Evolutionary conservation across 2,113 vertebrate species (phyloP).

Genomic region (Eurypyga helias): DNA sequence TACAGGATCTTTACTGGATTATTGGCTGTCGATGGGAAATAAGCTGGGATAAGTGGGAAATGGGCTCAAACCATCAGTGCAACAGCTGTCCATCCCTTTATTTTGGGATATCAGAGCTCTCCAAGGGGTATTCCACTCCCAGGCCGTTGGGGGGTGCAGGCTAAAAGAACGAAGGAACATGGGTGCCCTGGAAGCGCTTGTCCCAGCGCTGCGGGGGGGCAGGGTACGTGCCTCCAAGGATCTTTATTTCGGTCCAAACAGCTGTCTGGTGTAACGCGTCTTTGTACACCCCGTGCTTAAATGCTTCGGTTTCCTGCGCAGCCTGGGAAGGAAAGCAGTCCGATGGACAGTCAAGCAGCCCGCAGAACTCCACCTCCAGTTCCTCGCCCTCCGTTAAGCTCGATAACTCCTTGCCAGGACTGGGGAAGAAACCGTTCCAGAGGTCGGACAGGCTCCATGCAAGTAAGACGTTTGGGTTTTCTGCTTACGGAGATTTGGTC

Average conservation of each 20-base stretch:
- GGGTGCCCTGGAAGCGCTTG: not conserved
- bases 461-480: constrained; percentile 74
- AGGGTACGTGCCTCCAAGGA: accelerated
- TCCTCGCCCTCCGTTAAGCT: constrained; percentile 80
- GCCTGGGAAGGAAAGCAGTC: constrained; percentile 83
- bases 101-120: not conserved
- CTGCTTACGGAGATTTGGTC: not conserved
- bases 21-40: accelerated
- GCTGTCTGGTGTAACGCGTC: not conserved
- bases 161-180: not conserved
- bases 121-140: accelerated
- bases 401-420: constrained; percentile 80
- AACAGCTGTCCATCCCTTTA: accelerated
- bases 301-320: not conserved
- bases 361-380: constrained; percentile 77
- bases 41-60: not conserved
- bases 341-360: constrained; percentile 74
- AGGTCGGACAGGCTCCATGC: constrained; percentile 88
- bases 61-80: accelerated
- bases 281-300: not conserved
- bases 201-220: not conserved
- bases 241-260: not conserved
- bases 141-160: not conserved
- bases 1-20: accelerated
- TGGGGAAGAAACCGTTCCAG: constrained; percentile 88